Evolutionary conservation across 2,888 invertebrate genomes (phyloP).

Genomic region (Eupithecia centaureata): DNA sequence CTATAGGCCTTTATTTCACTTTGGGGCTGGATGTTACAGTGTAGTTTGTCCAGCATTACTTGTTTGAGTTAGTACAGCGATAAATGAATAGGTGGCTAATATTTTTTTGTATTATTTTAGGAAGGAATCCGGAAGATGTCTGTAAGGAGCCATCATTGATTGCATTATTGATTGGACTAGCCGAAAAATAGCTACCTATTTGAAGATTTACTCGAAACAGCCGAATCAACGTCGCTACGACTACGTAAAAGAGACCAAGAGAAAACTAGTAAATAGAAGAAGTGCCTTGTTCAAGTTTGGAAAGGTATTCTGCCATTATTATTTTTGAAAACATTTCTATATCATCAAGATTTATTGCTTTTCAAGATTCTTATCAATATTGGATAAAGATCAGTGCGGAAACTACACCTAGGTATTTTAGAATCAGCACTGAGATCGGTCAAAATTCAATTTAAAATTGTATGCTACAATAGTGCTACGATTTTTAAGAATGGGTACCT

Average conservation of each 20-base stretch:
- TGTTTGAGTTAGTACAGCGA: not conserved
- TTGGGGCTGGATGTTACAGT: no score
- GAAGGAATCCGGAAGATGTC: not conserved
- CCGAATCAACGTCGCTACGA: not conserved
- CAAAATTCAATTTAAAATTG: no score
- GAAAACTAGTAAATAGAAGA: not conserved
- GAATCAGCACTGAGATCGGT: no score
- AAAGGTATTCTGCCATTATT: not conserved
- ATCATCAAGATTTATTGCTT: no score
- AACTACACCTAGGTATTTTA: no score
- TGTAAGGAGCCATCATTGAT: not conserved
- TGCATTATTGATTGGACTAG: not conserved
- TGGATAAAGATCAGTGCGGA: no score
- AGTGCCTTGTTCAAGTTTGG: not conserved
- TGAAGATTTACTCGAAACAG: not conserved
- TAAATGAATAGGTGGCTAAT: not conserved
- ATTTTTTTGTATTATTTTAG: not conserved
- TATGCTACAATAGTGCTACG: no score
- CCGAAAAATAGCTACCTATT: not conserved
- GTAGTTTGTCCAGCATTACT: no score
- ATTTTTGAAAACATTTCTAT: no score
- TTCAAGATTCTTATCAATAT: no score
- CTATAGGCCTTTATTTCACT: no score
- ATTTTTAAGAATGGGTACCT: no score
- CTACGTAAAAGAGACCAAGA: not conserved